These are phyloP conservation scores for Diacarnus erythraeanus DNA, from an alignment of 37 sponge, comb jelly and placozoan genomes.

Conservation along the genomic window DNA sequence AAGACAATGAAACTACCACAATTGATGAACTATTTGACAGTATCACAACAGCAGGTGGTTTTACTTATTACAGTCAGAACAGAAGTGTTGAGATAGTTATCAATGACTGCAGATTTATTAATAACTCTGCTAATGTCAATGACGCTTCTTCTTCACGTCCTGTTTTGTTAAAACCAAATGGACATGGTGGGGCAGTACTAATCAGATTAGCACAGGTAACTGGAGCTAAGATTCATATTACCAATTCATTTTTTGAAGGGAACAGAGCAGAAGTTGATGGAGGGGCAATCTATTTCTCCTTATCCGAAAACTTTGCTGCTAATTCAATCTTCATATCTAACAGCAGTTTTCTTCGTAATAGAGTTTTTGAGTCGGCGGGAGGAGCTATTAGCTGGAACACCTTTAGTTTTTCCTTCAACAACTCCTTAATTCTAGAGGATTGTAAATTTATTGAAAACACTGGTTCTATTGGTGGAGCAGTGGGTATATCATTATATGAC, in stretches of 20 bases:
- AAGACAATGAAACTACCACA: slow-evolving; percentile 12
- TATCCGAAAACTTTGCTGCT: slow-evolving; percentile 37
- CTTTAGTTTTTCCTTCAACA: slow-evolving; percentile 47
- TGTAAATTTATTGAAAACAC: slow-evolving; percentile 48
- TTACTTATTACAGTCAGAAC: slow-evolving; percentile 50
- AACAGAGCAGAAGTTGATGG: slow-evolving; percentile 74
- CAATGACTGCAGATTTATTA: slow-evolving; percentile 43
- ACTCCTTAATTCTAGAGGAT: slow-evolving; percentile 30
- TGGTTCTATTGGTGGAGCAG: slow-evolving; percentile 72
- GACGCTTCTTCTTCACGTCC: slow-evolving; percentile 42
- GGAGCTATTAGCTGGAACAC: slow-evolving; percentile 71
- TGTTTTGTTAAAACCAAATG: slow-evolving; percentile 61
- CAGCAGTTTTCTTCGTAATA: slow-evolving; percentile 34
- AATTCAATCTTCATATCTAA: slow-evolving; percentile 32
- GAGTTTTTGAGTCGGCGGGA: slow-evolving; percentile 48
- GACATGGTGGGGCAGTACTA: slow-evolving; percentile 73
- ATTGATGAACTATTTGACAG: slow-evolving; percentile 35
- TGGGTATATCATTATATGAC: slow-evolving; percentile 69
- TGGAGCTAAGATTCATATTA: slow-evolving; percentile 25
- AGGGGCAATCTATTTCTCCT: slow-evolving; percentile 63
- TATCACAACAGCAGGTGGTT: slow-evolving; percentile 55
- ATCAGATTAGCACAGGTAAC: slow-evolving; percentile 25
- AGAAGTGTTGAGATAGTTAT: slow-evolving; percentile 17
- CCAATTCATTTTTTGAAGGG: slow-evolving; percentile 19
- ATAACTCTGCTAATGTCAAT: slow-evolving; percentile 42